phyloP scores from a whole-genome alignment of 2,888 invertebrate species.

The Drosophila diplacantha region DNA sequence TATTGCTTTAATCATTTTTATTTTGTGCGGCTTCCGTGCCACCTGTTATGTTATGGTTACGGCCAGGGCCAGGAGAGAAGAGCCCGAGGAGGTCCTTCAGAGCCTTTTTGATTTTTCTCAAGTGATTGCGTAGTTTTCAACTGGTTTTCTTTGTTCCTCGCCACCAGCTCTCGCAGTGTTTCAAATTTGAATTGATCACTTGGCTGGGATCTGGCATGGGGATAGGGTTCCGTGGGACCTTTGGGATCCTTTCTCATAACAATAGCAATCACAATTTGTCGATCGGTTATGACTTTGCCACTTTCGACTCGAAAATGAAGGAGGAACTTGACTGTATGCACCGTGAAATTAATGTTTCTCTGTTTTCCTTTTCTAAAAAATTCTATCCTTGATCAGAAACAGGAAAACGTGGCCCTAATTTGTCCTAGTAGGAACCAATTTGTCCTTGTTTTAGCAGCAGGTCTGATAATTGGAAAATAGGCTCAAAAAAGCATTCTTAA shows the following conservation, averaged over 20 bases:
- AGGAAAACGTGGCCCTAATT: not conserved
- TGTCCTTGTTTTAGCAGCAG: not conserved
- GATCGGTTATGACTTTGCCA: slow-evolving; percentile 62
- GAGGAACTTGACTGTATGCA: slow-evolving; percentile 6
- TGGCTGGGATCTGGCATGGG: slow-evolving; percentile 51
- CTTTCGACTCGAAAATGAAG: slow-evolving; percentile 63
- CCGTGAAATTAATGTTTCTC: slow-evolving; percentile 61
- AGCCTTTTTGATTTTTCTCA: slow-evolving; percentile 72
- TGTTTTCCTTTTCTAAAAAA: slow-evolving; percentile 18
- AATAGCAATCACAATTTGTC: slow-evolving; percentile 74
- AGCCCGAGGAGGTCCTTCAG: slow-evolving; percentile 52
- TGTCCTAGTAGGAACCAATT: not conserved
- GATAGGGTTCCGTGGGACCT: slow-evolving; percentile 61
- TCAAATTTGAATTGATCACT: slow-evolving; percentile 72
- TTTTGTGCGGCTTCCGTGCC: slow-evolving; percentile 76
- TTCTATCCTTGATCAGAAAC: not conserved
- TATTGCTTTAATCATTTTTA: slow-evolving; percentile 72
- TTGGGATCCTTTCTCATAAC: slow-evolving; percentile 47
- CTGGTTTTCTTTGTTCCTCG: slow-evolving; percentile 57
- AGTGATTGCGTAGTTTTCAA: slow-evolving; percentile 74
- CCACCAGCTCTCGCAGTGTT: slow-evolving; percentile 57
- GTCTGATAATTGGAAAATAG: not conserved
- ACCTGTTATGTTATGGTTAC: slow-evolving; percentile 66
- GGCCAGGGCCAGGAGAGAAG: slow-evolving; percentile 16
- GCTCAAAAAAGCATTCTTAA: not conserved